Percentiles rank a stretch among this genome's conserved stretches.
These are phyloP conservation scores for Phyllotreta striolata DNA, from an alignment of 2,888 invertebrate genomes.

Conservation along the genomic window DNA sequence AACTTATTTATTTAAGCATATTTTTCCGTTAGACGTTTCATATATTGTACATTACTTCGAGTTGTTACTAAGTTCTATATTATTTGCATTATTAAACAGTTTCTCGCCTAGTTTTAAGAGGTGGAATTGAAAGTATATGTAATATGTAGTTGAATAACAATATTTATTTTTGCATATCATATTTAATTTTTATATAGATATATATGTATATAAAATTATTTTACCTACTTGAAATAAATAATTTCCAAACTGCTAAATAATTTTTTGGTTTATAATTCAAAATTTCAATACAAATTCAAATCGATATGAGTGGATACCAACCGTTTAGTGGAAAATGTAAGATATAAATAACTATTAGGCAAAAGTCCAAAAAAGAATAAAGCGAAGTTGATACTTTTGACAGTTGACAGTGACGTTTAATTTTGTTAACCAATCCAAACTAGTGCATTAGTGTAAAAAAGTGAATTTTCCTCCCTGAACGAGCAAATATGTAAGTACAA, in stretches of 20 bases:
- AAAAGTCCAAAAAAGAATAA: too few species aligned
- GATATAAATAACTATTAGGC: too few species aligned
- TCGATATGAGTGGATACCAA: too few species aligned
- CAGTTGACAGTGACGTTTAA: too few species aligned
- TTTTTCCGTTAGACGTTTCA: conserved; percentile 10
- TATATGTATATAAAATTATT: conserved; percentile 41
- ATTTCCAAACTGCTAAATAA: conserved; percentile 7
- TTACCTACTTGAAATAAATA: conserved; percentile 21
- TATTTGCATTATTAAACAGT: conserved; percentile 17
- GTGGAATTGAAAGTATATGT: conserved; percentile 28
- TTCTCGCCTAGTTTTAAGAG: conserved; percentile 30
- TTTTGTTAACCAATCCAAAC: too few species aligned
- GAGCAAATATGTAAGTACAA: too few species aligned
- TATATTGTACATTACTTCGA: conserved; percentile 16
- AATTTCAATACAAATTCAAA: too few species aligned
- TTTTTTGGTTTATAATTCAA: not conserved
- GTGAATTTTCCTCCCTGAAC: too few species aligned
- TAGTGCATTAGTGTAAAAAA: too few species aligned
- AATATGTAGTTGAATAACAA: conserved; percentile 32
- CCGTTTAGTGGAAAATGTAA: too few species aligned
- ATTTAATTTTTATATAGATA: conserved; percentile 44
- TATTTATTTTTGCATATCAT: conserved; percentile 42
- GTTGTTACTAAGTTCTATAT: conserved; percentile 16
- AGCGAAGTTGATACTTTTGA: too few species aligned
- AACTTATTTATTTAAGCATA: conserved; percentile 10